A percentile compares a stretch with the other conserved stretches of the same genome.
phyloP scores from a whole-genome alignment of 2,113 vertebrate genomes.

The Galbula dea region DNA sequence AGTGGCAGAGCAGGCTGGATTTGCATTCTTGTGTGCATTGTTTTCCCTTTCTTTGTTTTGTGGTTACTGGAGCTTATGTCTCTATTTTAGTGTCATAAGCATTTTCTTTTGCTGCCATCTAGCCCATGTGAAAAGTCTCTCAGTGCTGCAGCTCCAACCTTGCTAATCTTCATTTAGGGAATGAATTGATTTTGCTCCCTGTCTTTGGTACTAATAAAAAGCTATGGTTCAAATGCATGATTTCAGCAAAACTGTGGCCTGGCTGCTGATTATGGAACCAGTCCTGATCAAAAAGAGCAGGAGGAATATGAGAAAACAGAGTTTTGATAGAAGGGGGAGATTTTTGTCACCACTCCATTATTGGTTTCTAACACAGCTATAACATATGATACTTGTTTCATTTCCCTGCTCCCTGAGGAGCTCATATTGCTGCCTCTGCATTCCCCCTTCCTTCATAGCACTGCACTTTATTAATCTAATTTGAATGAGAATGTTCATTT shows the following conservation, averaged over 20 bases:
- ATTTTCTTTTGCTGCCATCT: background rate
- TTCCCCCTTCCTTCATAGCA: background rate
- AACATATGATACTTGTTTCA: background rate
- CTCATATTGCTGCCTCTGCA: background rate
- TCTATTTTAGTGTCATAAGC: background rate
- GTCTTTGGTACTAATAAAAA: background rate
- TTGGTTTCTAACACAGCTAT: background rate
- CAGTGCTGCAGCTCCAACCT: background rate
- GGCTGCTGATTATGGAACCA: background rate
- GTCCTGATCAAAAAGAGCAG: background rate
- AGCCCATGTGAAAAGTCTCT: background rate
- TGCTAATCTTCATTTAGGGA: background rate
- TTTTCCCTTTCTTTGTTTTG: background rate
- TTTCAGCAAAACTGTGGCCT: background rate
- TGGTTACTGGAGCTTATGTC: background rate
- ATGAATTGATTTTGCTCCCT: background rate
- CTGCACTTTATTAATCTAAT: background rate
- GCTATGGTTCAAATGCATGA: background rate
- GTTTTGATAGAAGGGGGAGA: background rate
- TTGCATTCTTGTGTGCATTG: background rate
- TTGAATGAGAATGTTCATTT: background rate
- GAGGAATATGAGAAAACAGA: background rate
- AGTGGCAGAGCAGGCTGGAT: accelerated
- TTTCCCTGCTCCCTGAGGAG: background rate
- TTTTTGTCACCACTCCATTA: background rate